Conservation (phyloP, 2,888 invertebrate genomes). For the Lumbricus terrestris region DNA sequence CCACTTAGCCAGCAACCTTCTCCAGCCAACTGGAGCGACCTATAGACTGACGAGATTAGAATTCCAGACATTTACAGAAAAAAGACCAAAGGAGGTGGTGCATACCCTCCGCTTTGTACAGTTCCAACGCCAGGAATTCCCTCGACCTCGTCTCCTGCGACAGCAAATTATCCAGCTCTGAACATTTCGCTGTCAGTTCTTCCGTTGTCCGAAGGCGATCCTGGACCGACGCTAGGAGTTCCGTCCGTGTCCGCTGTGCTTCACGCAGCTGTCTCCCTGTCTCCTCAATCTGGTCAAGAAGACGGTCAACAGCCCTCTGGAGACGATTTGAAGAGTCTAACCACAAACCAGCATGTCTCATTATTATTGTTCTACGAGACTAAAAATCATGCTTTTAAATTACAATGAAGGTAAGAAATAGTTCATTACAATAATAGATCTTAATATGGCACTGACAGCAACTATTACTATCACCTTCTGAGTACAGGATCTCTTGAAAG, state of each 20-base stretch:
- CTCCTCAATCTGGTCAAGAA: constrained; percentile 52
- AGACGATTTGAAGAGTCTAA: constrained; percentile 41
- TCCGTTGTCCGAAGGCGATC: constrained; percentile 3
- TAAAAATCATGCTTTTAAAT: no score
- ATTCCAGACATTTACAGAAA: no score
- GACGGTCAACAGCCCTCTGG: constrained; percentile 47
- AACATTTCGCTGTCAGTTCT: constrained; percentile 31
- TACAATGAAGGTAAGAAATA: no score
- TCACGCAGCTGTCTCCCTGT: constrained; percentile 28
- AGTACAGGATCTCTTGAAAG: background rate
- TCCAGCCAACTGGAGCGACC: background rate
- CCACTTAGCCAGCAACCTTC: background rate
- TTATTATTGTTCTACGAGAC: background rate
- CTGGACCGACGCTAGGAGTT: constrained; percentile 39
- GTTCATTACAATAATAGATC: background rate
- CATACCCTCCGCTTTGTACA: constrained; percentile 59
- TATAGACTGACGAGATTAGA: background rate
- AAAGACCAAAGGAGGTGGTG: background rate
- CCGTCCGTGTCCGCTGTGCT: constrained; percentile 41
- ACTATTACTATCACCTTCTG: background rate
- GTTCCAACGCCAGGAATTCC: constrained; percentile 54
- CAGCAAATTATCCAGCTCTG: constrained; percentile 46
- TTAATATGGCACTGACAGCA: background rate
- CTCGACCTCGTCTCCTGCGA: constrained; percentile 47
- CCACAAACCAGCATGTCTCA: background rate